Evolutionary conservation across 2,113 vertebrate species (phyloP).

Genomic region (Prietella phreatophila): DNA sequence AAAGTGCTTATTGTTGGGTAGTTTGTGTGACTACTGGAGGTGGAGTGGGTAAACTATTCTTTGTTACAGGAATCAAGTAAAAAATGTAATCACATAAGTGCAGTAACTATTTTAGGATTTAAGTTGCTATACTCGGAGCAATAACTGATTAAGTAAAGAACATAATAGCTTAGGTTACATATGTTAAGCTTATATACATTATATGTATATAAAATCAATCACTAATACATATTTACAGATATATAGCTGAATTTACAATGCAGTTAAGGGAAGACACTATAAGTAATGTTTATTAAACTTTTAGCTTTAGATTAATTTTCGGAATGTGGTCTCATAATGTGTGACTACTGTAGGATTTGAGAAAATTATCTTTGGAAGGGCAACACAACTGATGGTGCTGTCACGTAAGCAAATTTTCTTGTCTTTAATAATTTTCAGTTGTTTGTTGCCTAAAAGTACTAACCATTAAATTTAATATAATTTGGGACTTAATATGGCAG

Average conservation of each 20-base stretch:
- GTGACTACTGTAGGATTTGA: background rate
- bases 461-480: background rate
- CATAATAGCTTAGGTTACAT: too few relatives aligned
- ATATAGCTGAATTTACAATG: too few relatives aligned
- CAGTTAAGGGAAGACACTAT: background rate
- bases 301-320: background rate
- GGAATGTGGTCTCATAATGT: background rate
- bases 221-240: too few relatives aligned
- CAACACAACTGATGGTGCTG: background rate
- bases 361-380: background rate
- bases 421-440: background rate
- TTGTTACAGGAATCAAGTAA: conserved; percentile 40
- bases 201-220: too few relatives aligned
- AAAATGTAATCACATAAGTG: conserved; percentile 41
- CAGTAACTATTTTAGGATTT: background rate
- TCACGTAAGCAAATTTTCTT: background rate
- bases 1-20: conserved; percentile 37
- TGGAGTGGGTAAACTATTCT: conserved; percentile 23
- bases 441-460: background rate
- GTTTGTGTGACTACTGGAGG: conserved; percentile 39
- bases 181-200: too few relatives aligned
- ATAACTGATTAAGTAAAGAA: background rate
- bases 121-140: background rate
- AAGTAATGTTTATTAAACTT: background rate
- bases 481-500: background rate